Percentiles rank a stretch among this genome's conserved stretches.
These are phyloP conservation scores for Simalia tracyae DNA, from an alignment of 2,797 vertebrate species.

Conservation along the genomic window DNA sequence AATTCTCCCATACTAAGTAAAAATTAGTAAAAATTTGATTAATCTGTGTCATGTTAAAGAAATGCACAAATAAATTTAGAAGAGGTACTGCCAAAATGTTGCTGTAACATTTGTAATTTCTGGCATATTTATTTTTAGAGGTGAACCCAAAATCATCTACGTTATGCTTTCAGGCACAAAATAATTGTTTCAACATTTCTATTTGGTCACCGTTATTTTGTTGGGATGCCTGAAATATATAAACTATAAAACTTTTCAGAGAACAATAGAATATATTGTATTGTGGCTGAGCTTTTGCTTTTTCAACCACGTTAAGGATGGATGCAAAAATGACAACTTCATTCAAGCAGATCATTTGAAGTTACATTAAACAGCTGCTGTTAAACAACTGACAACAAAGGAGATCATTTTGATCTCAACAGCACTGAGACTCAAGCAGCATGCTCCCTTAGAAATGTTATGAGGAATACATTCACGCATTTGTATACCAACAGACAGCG, in stretches of 20 bases:
- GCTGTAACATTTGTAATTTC: not conserved
- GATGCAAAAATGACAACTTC: conserved; percentile 75
- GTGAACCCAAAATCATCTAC: not conserved
- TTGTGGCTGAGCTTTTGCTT: conserved; percentile 33
- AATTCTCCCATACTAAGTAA: conserved; percentile 31
- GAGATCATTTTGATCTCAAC: conserved; percentile 70
- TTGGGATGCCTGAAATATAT: conserved; percentile 14
- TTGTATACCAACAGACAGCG: conserved; percentile 72
- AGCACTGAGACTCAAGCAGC: conserved; percentile 62
- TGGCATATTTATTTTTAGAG: conserved; percentile 21
- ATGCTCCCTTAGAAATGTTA: conserved; percentile 62
- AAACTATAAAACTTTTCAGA: conserved; percentile 44
- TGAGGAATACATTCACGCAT: conserved; percentile 69
- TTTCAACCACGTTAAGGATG: conserved; percentile 70
- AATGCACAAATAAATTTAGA: conserved; percentile 27
- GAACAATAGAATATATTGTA: conserved; percentile 42
- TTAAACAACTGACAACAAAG: conserved; percentile 75
- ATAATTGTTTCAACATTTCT: not conserved
- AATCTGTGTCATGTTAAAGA: conserved; percentile 3
- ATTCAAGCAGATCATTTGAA: conserved; percentile 76
- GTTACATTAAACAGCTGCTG: conserved; percentile 79
- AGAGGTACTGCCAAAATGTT: conserved; percentile 18
- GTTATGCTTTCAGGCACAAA: conserved; percentile 2
- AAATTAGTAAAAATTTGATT: not conserved
- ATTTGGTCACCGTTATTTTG: conserved; percentile 28